Evolutionary conservation across 2,797 vertebrate species (phyloP).

Genomic region (Emys orbicularis): DNA sequence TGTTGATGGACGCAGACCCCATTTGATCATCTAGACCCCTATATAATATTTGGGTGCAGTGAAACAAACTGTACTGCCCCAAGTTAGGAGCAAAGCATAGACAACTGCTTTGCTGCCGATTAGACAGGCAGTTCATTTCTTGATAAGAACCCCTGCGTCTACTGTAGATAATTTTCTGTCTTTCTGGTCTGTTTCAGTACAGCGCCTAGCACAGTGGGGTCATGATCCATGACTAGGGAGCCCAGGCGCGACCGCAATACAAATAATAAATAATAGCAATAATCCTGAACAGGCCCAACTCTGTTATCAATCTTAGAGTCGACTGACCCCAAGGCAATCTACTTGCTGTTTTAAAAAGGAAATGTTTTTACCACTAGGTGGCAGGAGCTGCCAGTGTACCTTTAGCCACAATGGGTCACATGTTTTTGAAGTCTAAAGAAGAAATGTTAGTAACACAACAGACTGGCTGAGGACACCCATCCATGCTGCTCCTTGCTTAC

Average conservation of each 20-base stretch:
- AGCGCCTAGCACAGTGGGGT: background rate
- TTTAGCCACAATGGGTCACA: background rate
- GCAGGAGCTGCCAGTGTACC: conserved; percentile 58
- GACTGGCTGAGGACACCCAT: conserved; percentile 2
- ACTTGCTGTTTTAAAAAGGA: background rate
- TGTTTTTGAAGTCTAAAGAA: background rate
- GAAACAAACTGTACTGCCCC: background rate
- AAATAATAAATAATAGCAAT: background rate
- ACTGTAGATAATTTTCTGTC: background rate
- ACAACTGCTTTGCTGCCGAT: background rate
- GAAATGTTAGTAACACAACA: background rate
- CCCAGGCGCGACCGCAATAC: background rate
- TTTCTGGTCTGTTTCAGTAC: background rate
- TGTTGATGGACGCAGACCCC: background rate
- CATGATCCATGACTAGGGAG: background rate
- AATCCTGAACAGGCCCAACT: fast-evolving
- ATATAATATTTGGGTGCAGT: background rate
- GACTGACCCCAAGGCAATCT: background rate
- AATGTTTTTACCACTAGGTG: conserved; percentile 59
- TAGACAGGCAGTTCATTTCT: background rate
- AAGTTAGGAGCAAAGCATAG: background rate
- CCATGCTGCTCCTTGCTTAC: background rate
- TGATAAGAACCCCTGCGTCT: background rate
- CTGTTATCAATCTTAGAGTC: background rate
- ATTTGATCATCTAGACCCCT: background rate